Evolutionary conservation across 2,797 vertebrate species (phyloP).

Genomic region (Notolabrus celidotus): DNA sequence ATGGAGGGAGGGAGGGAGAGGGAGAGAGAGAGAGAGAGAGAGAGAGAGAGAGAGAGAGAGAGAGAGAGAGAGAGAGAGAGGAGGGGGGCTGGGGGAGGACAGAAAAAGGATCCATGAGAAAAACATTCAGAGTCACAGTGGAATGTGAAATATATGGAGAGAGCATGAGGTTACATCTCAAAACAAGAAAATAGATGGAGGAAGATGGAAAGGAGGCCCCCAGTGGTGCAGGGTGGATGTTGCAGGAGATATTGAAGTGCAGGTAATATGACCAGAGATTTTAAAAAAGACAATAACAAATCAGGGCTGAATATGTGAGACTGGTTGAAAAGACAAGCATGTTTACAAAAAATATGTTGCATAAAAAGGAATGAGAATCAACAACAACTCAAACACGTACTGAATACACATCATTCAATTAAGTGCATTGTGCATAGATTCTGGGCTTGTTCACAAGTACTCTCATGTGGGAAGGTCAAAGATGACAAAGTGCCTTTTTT

Average conservation of each 20-base stretch:
- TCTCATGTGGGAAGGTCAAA: slow-evolving; percentile 74
- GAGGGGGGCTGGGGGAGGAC: slow-evolving; percentile 34
- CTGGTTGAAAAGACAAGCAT: neutral
- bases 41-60: slow-evolving; percentile 31
- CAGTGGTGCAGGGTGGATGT: slow-evolving; percentile 54
- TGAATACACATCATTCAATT: slow-evolving; percentile 41
- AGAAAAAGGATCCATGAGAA: slow-evolving; percentile 51
- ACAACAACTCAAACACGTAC: slow-evolving; percentile 16
- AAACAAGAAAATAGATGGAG: slow-evolving; percentile 35
- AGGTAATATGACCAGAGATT: slow-evolving; percentile 17
- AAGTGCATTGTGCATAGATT: slow-evolving; percentile 42
- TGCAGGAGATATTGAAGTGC: slow-evolving; percentile 31
- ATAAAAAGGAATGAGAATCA: neutral
- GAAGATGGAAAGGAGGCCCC: slow-evolving; percentile 54
- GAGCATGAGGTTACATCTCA: slow-evolving; percentile 33
- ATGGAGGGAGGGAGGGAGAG: slow-evolving; percentile 11
- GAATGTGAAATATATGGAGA: slow-evolving; percentile 55
- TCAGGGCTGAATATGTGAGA: slow-evolving; percentile 8
- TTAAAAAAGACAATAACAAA: slow-evolving; percentile 22
- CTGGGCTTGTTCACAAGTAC: slow-evolving; percentile 42
- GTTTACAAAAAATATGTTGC: neutral
- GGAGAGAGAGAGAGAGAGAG: slow-evolving; percentile 23
- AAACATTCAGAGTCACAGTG: slow-evolving; percentile 39
- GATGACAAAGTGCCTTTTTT: slow-evolving; percentile 59
- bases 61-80: slow-evolving; percentile 31